phyloP scores from a whole-genome alignment of 92 coral and sea anemone species.

The Montipora capitata region DNA sequence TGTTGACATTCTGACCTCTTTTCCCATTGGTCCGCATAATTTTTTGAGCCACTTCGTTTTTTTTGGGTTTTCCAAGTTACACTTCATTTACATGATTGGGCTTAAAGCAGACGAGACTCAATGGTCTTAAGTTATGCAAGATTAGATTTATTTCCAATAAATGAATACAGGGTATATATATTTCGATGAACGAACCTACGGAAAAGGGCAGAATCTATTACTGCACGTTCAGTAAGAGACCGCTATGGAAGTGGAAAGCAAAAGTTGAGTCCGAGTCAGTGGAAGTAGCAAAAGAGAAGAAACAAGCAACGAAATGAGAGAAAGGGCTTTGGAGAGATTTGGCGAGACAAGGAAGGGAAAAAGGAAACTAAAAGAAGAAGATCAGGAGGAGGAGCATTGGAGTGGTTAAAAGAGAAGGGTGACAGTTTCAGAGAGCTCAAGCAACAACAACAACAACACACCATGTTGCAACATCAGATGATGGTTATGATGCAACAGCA shows the following conservation, averaged over 20 bases:
- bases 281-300: constrained; percentile 53
- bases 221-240: constrained; percentile 35
- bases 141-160: too few relatives aligned
- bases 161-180: too few relatives aligned
- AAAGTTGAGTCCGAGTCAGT: constrained; percentile 55
- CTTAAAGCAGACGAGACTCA: too few relatives aligned
- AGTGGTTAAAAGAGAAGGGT: constrained; percentile 63
- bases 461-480: constrained; percentile 77
- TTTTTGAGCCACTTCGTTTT: too few relatives aligned
- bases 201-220: too few relatives aligned
- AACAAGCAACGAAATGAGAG: constrained; percentile 67
- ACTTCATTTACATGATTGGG: too few relatives aligned
- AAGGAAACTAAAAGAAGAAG: constrained; percentile 40
- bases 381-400: constrained; percentile 64
- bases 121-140: too few relatives aligned
- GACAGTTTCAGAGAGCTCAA: constrained; percentile 44
- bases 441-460: constrained; percentile 63
- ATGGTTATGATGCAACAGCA: constrained; percentile 62
- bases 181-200: too few relatives aligned
- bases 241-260: too few relatives aligned
- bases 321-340: constrained; percentile 72
- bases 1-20: too few relatives aligned
- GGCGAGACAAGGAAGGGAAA: constrained; percentile 65
- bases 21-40: too few relatives aligned
- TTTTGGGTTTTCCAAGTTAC: too few relatives aligned